Evolutionary conservation across 2,797 vertebrate genomes (phyloP), one percentile per base, ranked within the genome.

Genomic region (Siniperca scherzeri): DNA sequence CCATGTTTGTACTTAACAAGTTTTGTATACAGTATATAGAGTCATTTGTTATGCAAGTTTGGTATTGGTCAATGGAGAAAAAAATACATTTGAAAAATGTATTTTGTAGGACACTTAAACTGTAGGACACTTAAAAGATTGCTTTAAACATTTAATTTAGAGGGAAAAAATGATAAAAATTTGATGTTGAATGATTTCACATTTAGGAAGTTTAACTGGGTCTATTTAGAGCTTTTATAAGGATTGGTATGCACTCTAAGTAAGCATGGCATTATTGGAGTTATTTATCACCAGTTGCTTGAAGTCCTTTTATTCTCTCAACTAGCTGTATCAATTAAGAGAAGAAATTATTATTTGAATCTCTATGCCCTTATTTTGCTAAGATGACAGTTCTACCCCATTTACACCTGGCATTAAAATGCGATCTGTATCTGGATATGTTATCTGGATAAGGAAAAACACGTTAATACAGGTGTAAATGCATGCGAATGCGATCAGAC

Each of bases 191-290:
- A 30, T 30, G 27, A 30, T 30, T 30, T 30, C 27, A 40, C 38
- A 40, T 40, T 8, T 40, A 40, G 38, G 38, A 40, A 44, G 21
- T 74, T 66, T 75, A 77, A 68, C 55, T 71, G 27, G 27, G 42
- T 22, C 13, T 44, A 27, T 60, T 73, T 57, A 25, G 22, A 66
- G 55, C 33, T 81, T 74, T 83, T 55, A 44, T 17, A n/a, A 56
- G 27, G 59, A 25, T 76, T 21, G 22, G 3, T 68, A 27, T 53
- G 44, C 52, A 22, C 22, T 44, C 25, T 30, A 0, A 10, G 33
- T 27, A 22, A 55, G 36, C 21, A 21, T 10, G 33, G 11, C 62
- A 12, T 59, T 53, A n/a, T 30, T 60, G 14, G 14, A 52, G 46
- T 25, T 68, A 80, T 69, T 68, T 61, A 25, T 46, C 59, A 60